These are phyloP conservation scores for Baccha elongata DNA, from an alignment of 2,888 invertebrate species.

Conservation along the genomic window DNA sequence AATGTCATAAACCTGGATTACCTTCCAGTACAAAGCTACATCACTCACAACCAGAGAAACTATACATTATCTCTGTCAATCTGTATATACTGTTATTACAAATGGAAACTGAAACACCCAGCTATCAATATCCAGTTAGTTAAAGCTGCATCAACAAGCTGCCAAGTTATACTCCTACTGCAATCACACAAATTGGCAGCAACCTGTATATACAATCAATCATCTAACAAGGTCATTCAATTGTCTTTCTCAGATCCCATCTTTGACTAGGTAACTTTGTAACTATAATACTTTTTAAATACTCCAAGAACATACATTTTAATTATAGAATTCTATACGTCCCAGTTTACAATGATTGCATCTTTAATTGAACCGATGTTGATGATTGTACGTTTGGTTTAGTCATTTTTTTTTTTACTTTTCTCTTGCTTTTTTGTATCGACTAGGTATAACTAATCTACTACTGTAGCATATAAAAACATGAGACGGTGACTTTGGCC, in stretches of 20 bases:
- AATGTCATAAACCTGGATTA: slow-evolving; percentile 15
- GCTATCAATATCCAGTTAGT: slow-evolving; percentile 31
- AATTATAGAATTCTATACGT: slow-evolving; percentile 70
- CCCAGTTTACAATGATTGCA: slow-evolving; percentile 69
- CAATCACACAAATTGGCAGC: slow-evolving; percentile 73
- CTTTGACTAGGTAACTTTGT: slow-evolving; percentile 30
- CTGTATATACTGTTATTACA: slow-evolving; percentile 35
- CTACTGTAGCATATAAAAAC: slow-evolving; percentile 13
- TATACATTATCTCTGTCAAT: slow-evolving; percentile 32
- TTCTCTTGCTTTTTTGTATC: not conserved
- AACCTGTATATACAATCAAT: slow-evolving; percentile 71
- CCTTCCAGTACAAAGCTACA: slow-evolving; percentile 3
- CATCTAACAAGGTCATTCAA: slow-evolving; percentile 71
- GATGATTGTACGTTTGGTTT: slow-evolving; percentile 69
- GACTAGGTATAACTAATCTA: too few relatives aligned
- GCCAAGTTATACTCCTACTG: slow-evolving; percentile 8
- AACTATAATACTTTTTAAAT: not conserved
- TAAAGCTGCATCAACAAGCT: slow-evolving; percentile 21
- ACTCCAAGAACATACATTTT: slow-evolving; percentile 54
- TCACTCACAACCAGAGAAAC: not conserved
- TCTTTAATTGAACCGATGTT: slow-evolving; percentile 69
- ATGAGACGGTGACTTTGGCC: slow-evolving; percentile 41
- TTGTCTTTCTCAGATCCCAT: slow-evolving; percentile 59
- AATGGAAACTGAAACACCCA: slow-evolving; percentile 44
- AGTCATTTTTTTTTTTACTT: not conserved